These are phyloP conservation scores for Aplochiton taeniatus DNA, from an alignment of 2,797 vertebrate species.

Conservation along the genomic window DNA sequence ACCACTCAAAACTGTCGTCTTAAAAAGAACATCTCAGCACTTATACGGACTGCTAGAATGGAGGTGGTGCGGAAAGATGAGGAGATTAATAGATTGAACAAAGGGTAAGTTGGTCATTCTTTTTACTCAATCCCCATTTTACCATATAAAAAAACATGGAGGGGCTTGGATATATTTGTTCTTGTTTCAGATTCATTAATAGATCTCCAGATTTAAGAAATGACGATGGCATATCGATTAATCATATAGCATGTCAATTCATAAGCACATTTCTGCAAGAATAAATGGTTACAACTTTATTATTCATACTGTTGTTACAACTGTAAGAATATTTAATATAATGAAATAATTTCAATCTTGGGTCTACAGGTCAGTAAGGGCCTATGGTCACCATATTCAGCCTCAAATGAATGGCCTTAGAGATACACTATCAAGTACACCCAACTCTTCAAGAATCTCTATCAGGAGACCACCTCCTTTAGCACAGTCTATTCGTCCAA, in stretches of 20 bases:
- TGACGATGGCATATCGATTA: no score
- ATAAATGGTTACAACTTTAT: no score
- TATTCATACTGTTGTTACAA: no score
- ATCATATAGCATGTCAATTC: no score
- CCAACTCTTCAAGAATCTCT: neutral
- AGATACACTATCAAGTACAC: constrained; percentile 25
- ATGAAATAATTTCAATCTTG: constrained; percentile 24
- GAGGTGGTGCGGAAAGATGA: constrained; percentile 94
- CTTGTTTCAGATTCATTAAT: no score
- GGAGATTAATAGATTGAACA: constrained; percentile 87
- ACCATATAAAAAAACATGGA: no score
- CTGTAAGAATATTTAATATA: no score
- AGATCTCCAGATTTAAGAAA: no score
- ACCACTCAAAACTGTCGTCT: constrained; percentile 87
- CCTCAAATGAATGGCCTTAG: constrained; percentile 34
- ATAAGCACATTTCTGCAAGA: no score
- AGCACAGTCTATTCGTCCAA: constrained; percentile 8
- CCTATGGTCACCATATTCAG: constrained; percentile 20
- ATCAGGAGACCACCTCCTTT: constrained; percentile 12
- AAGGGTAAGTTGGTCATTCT: constrained; percentile 70
- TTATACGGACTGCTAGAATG: constrained; percentile 90
- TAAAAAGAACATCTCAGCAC: constrained; percentile 95
- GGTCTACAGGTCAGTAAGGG: constrained; percentile 47
- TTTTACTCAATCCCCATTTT: no score
- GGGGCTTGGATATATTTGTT: no score